Base-by-base conservation (phyloP, 2,797 vertebrate species). In the Hippopotamyrus pictus region DNA sequence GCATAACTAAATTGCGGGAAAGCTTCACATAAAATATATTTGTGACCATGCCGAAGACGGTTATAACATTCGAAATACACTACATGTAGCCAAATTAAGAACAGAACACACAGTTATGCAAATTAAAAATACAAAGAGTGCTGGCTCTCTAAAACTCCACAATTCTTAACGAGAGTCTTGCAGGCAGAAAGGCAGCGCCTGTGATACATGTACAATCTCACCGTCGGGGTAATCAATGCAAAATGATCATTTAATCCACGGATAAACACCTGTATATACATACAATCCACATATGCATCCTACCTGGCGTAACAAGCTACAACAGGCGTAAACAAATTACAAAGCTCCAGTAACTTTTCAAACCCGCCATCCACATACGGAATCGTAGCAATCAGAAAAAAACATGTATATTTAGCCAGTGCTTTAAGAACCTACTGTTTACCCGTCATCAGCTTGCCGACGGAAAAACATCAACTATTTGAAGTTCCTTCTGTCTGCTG, bases 341-440 rank as follows among this genome's bases (percentile, higher is more conserved):
- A 82, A 85, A 85, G 79, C 41, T 17, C 79, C 22, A 83, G n/a
- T 85, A 85, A 85, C 44, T 85, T 85, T 85, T 85, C 46, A 12
- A 50, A 85, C 19, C 22, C 48, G 48, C 46, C 44, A 85, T 50
- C 82, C 82, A 85, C 46, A 12, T 51, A 50, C 48, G 44, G 22
- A 85, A 85, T 51, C 22, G 25, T 14, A 51, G 12, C 44, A 12
- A 85, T 12, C 48, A 84, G 11, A 5, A 50, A 85, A 76, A 85
- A 46, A 50, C n/a, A 48, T 5, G 19, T 41, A 76, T 41, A 76
- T 33, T 41, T 76, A 82, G n/a, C 22, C 46, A 65, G 41, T 44
- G 14, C 1, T 41, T 17, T 14, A 65, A 51, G 29, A 57, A 8
- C 41, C 17, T 25, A 48, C 29, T 73, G 79, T 11, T 59, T 79